Evolutionary conservation across 2,113 vertebrate genomes (phyloP).

Genomic region (Neoarius graeffei): DNA sequence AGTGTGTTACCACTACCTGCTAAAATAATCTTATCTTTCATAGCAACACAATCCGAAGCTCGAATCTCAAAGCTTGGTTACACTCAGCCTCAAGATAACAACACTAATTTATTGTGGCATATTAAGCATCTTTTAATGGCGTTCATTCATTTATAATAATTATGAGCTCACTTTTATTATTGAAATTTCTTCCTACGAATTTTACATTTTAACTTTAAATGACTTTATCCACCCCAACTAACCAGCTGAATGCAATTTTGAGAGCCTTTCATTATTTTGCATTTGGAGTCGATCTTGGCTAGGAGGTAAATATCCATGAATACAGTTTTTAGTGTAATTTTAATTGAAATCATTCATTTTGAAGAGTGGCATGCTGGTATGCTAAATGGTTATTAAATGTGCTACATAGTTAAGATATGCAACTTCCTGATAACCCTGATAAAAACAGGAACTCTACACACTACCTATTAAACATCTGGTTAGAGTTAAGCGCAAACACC

Average conservation of each 20-base stretch:
- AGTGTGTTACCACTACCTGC: neutral
- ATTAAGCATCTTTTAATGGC: neutral
- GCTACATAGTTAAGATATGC: constrained; percentile 10
- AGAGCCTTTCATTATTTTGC: neutral
- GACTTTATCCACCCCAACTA: neutral
- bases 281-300: neutral
- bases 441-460: neutral
- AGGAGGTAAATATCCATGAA: neutral
- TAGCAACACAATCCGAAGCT: neutral
- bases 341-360: neutral
- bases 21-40: neutral
- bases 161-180: neutral
- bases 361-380: constrained; percentile 19
- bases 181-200: neutral
- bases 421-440: neutral
- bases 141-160: neutral
- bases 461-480: neutral
- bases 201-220: neutral
- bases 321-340: neutral
- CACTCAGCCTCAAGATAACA: neutral
- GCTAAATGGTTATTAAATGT: neutral
- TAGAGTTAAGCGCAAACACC: neutral
- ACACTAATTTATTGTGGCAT: neutral
- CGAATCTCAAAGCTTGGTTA: neutral
- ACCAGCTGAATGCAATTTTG: neutral